Evolutionary conservation across 2,888 invertebrate genomes (phyloP).

Genomic region (Calameuta pallipes): DNA sequence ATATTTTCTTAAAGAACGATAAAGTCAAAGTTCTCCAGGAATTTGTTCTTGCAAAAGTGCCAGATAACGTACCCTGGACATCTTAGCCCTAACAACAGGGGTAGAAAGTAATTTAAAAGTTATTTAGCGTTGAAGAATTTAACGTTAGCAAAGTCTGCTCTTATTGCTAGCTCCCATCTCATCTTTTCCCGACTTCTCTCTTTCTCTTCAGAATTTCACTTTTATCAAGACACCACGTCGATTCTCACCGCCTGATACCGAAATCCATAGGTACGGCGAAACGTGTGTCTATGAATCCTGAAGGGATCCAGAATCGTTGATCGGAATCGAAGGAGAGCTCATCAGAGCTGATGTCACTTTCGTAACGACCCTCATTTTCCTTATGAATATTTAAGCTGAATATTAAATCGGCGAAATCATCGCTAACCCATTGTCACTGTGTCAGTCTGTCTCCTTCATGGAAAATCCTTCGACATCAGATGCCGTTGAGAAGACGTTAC

Average conservation of each 20-base stretch:
- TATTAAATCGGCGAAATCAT: constrained; percentile 62
- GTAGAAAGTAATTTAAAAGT: background rate
- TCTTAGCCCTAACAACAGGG: background rate
- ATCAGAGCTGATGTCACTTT: constrained; percentile 5
- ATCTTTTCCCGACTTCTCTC: background rate
- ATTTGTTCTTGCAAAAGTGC: background rate
- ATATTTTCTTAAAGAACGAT: background rate
- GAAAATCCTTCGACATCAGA: background rate
- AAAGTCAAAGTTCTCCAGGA: background rate
- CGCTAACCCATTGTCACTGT: constrained; percentile 32
- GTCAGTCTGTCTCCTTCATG: background rate
- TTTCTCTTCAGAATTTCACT: background rate
- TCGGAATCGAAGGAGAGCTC: background rate
- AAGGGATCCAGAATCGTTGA: background rate
- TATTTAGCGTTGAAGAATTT: background rate
- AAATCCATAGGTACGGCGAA: background rate
- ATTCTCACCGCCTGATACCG: background rate
- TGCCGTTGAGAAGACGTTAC: background rate
- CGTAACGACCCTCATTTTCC: constrained; percentile 22
- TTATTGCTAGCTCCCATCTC: background rate
- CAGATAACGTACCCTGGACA: background rate
- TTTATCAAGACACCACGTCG: background rate
- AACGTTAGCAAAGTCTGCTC: background rate
- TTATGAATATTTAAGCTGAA: constrained; percentile 63
- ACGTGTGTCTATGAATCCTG: background rate